These are phyloP conservation scores for Enteromius unitaeniatus DNA, from an alignment of 2,797 vertebrate genomes.

Conservation along the genomic window DNA sequence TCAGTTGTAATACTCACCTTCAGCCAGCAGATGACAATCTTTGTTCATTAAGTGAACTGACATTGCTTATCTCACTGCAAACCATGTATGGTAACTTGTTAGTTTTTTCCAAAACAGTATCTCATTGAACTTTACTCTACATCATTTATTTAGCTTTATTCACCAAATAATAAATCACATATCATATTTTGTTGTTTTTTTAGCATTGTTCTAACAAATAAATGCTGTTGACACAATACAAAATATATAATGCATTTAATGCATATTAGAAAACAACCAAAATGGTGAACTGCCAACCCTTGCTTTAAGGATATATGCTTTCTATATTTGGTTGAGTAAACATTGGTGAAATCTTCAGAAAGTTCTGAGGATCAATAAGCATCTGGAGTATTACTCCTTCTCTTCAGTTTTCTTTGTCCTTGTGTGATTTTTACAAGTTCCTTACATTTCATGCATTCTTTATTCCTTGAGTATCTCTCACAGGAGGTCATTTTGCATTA, in stretches of 20 bases:
- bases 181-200: background rate
- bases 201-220: background rate
- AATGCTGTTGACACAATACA: too few relatives aligned
- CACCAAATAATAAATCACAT: background rate
- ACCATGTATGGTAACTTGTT: background rate
- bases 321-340: background rate
- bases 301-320: background rate
- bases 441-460: background rate
- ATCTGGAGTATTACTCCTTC: background rate
- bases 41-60: background rate
- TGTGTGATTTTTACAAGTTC: background rate
- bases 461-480: constrained; percentile 10
- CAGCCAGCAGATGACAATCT: constrained; percentile 17
- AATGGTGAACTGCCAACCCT: background rate
- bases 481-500: constrained; percentile 23
- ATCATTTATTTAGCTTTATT: background rate
- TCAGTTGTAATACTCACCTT: background rate
- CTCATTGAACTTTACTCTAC: background rate
- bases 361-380: background rate
- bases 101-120: background rate
- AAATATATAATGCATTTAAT: background rate
- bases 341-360: background rate
- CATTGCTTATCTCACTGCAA: background rate
- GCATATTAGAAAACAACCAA: background rate
- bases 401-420: background rate